Conservation (phyloP, 2,888 invertebrate species). For the Arrhopalites spinosus region DNA sequence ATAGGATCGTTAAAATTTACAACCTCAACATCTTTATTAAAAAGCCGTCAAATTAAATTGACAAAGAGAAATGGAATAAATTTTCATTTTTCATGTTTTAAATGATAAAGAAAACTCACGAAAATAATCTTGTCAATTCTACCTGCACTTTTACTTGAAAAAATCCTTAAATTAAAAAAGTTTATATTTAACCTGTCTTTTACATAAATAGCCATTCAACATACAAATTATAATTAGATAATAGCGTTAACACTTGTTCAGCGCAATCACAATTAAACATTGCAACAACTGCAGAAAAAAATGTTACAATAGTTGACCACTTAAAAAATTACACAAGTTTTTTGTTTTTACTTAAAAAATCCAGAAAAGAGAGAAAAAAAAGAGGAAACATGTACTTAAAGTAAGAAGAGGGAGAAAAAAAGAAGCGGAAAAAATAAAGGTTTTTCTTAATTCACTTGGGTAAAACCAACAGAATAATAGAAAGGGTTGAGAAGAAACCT, state of each 20-base stretch:
- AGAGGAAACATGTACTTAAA: conserved; percentile 3
- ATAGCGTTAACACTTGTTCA: too few relatives aligned
- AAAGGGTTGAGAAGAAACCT: conserved; percentile 40
- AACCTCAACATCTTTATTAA: background rate
- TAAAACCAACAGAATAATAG: conserved; percentile 44
- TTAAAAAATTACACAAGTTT: too few relatives aligned
- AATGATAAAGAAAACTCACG: background rate
- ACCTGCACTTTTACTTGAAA: background rate
- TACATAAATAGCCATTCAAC: background rate
- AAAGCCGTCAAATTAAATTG: background rate
- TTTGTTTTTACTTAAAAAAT: too few relatives aligned
- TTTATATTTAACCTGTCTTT: background rate
- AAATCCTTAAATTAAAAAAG: background rate
- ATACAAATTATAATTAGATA: too few relatives aligned
- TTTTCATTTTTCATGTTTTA: too few relatives aligned
- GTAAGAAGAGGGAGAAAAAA: background rate
- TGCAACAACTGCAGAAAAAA: too few relatives aligned
- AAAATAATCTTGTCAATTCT: background rate
- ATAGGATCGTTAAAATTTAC: background rate
- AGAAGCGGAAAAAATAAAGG: background rate
- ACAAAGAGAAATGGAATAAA: background rate
- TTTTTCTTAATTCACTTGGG: conserved; percentile 7
- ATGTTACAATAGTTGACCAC: too few relatives aligned
- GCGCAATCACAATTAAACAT: too few relatives aligned
- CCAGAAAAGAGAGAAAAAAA: conserved; percentile 4